phyloP scores from a whole-genome alignment of 2,113 vertebrate species.

The Isurus oxyrinchus region DNA sequence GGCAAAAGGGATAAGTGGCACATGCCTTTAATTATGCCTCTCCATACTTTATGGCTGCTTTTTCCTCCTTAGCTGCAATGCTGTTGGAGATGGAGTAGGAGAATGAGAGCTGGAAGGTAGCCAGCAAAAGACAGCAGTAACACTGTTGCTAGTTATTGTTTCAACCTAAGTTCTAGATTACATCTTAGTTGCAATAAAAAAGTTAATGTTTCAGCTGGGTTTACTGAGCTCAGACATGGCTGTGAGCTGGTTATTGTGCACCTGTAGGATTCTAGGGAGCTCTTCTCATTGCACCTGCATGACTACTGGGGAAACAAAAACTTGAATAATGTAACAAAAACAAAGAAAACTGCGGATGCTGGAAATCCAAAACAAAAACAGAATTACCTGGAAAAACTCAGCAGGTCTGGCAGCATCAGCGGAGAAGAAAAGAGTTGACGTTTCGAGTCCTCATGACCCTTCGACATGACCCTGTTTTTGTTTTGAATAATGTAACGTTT shows the following conservation, averaged over 20 bases:
- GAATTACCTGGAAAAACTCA: no score
- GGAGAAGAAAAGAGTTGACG: no score
- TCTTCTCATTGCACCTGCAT: background rate
- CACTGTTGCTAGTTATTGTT: background rate
- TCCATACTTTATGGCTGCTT: background rate
- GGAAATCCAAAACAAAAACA: no score
- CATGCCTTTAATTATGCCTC: background rate
- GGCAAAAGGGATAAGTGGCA: background rate
- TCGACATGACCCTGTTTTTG: no score
- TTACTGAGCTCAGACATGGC: background rate
- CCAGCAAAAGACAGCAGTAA: background rate
- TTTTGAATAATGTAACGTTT: background rate
- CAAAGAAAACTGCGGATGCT: no score
- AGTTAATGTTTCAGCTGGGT: background rate
- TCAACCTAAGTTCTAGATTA: background rate
- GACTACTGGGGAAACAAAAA: background rate
- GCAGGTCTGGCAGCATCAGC: no score
- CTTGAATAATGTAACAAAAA: background rate
- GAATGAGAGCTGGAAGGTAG: background rate
- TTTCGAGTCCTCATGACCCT: no score
- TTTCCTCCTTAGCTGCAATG: background rate
- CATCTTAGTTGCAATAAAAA: background rate
- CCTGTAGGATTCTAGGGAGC: background rate
- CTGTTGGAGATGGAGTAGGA: background rate
- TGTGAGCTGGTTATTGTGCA: background rate